A percentile compares a stretch with the other conserved stretches of the same genome.
These are phyloP conservation scores for Cephus spinipes DNA, from an alignment of 2,888 invertebrate species.

Conservation along the genomic window DNA sequence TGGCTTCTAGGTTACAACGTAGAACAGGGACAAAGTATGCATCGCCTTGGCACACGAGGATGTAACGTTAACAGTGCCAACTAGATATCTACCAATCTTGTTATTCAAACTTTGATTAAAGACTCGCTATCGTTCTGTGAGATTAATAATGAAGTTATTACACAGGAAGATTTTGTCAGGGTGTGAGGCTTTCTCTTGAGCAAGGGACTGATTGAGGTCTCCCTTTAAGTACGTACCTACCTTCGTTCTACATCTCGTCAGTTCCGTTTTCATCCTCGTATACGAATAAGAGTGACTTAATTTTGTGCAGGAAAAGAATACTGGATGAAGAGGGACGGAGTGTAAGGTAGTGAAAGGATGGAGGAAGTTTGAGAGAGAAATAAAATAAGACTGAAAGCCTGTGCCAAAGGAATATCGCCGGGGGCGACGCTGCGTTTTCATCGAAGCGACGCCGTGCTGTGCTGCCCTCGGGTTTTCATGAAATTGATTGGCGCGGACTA, in stretches of 20 bases:
- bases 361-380: too few relatives aligned
- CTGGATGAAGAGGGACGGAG: too few relatives aligned
- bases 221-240: too few relatives aligned
- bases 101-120: constrained; percentile 24
- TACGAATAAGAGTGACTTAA: too few relatives aligned
- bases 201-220: too few relatives aligned
- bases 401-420: constrained; percentile 9
- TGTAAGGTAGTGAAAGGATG: too few relatives aligned
- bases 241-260: too few relatives aligned
- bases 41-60: background rate
- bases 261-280: too few relatives aligned
- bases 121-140: constrained; percentile 10
- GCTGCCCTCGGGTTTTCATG: constrained; percentile 13
- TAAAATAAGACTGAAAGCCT: too few relatives aligned
- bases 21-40: too few relatives aligned
- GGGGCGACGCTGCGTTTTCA: constrained; percentile 10
- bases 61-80: constrained; percentile 12
- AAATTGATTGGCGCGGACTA: constrained; percentile 18
- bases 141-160: constrained; percentile 1
- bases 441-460: constrained; percentile 2
- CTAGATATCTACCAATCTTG: constrained; percentile 16
- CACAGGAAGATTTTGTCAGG: constrained; percentile 7
- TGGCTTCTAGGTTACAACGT: too few relatives aligned
- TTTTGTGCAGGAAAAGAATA: too few relatives aligned
- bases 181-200: constrained; percentile 9